These are phyloP conservation scores for Tachysurus vachellii DNA, from an alignment of 2,113 vertebrate species.

Conservation along the genomic window DNA sequence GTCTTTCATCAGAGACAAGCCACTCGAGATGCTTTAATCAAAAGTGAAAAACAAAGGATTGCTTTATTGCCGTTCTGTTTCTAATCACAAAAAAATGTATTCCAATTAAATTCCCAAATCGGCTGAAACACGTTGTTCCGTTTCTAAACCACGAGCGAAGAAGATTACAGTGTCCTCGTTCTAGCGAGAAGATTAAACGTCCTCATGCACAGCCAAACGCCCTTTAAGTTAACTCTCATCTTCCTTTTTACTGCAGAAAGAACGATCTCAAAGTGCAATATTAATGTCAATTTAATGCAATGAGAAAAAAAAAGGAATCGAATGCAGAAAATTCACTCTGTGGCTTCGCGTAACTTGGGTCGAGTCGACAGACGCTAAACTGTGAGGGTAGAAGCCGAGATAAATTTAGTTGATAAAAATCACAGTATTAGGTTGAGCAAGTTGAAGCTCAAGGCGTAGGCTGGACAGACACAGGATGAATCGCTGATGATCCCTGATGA, in stretches of 20 bases:
- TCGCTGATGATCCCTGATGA: neutral
- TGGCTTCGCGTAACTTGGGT: neutral
- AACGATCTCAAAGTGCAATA: neutral
- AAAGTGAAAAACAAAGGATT: neutral
- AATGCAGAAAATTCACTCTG: neutral
- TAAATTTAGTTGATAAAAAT: conserved; percentile 20
- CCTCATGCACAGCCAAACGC: conserved; percentile 4
- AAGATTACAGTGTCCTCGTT: conserved; percentile 33
- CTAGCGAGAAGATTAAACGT: conserved; percentile 44
- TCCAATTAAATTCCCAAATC: neutral
- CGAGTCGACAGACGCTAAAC: neutral
- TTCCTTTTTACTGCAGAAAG: neutral
- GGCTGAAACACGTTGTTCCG: neutral
- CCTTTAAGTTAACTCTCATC: conserved; percentile 25
- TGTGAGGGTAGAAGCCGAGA: neutral
- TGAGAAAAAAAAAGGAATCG: too few species aligned
- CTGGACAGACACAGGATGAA: conserved; percentile 9
- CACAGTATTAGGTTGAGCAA: neutral
- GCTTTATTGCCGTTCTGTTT: neutral
- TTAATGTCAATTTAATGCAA: conserved; percentile 1
- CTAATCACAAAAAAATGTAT: neutral
- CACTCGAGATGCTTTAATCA: conserved; percentile 1
- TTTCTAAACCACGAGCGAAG: neutral
- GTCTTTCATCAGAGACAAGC: conserved; percentile 9
- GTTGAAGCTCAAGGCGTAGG: conserved; percentile 2